These are phyloP conservation scores for Excalfactoria chinensis DNA, from an alignment of 2,113 vertebrate genomes.

Conservation along the genomic window DNA sequence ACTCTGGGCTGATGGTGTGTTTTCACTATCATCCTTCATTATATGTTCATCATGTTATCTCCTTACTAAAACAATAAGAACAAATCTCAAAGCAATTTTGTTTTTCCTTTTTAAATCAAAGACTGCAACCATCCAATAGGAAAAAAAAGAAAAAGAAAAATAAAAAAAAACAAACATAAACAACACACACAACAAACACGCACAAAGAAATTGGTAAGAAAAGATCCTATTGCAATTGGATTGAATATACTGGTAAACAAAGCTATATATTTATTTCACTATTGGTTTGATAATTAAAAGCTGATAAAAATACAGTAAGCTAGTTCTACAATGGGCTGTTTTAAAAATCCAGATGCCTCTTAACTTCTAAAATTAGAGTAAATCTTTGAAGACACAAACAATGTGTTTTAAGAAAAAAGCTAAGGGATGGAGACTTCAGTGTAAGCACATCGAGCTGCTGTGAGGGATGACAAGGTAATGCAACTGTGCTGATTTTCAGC, in stretches of 20 bases:
- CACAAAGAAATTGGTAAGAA: neutral
- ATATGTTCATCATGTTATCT: neutral
- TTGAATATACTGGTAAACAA: neutral
- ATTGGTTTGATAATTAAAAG: neutral
- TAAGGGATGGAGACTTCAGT: conserved; percentile 11
- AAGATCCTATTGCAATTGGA: neutral
- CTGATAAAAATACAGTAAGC: neutral
- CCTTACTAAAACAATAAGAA: neutral
- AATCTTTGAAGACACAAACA: conserved; percentile 4
- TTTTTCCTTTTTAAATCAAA: neutral
- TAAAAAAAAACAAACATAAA: neutral
- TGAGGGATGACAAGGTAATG: conserved; percentile 40
- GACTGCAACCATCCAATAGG: neutral
- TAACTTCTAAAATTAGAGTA: conserved; percentile 36
- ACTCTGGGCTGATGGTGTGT: neutral
- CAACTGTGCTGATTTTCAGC: conserved; percentile 54
- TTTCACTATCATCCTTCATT: neutral
- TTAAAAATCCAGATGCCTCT: neutral
- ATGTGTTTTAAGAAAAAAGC: conserved; percentile 30
- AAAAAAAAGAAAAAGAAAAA: neutral
- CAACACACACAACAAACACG: neutral
- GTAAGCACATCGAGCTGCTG: conserved; percentile 23
- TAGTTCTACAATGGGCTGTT: neutral
- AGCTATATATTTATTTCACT: neutral
- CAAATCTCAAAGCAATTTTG: neutral